Percentiles rank a stretch among this genome's conserved stretches.
Evolutionary conservation across 2,888 invertebrate genomes (phyloP).

Genomic region (Nomada ferruginata): DNA sequence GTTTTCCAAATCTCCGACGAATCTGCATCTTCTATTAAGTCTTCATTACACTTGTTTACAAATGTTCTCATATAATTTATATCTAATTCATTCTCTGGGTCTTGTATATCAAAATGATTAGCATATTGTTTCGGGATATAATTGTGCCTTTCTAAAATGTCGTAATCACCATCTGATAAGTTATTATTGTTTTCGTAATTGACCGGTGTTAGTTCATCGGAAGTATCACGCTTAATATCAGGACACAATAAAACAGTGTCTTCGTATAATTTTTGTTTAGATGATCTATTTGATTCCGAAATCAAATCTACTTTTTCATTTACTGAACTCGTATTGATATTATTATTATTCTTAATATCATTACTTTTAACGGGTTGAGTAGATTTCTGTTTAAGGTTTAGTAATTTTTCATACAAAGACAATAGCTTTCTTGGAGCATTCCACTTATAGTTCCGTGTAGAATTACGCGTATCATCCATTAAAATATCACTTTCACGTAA

Average conservation of each 20-base stretch:
- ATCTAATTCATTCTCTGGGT: constrained; percentile 27
- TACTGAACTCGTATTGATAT: not conserved
- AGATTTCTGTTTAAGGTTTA: constrained; percentile 16
- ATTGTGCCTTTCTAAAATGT: not conserved
- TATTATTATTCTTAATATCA: not conserved
- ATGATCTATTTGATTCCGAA: not conserved
- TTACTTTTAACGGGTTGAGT: not conserved
- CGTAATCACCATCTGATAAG: not conserved
- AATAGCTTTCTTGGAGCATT: not conserved
- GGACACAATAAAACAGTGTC: not conserved
- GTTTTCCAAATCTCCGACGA: constrained; percentile 15
- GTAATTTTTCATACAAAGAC: constrained; percentile 22
- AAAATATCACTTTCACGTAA: not conserved
- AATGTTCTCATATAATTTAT: not conserved
- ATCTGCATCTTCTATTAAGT: not conserved
- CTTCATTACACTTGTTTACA: not conserved
- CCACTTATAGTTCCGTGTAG: not conserved
- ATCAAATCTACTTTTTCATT: not conserved
- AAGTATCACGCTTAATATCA: not conserved
- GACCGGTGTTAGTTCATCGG: no score
- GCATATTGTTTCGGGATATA: constrained; percentile 33
- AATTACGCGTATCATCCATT: not conserved
- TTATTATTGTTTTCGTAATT: not conserved
- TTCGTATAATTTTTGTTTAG: not conserved
- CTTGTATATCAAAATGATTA: constrained; percentile 15